A percentile compares a stretch with the other conserved stretches of the same genome.
Evolutionary conservation across 2,797 vertebrate genomes (phyloP).

Genomic region (Threskiornis aethiopicus): DNA sequence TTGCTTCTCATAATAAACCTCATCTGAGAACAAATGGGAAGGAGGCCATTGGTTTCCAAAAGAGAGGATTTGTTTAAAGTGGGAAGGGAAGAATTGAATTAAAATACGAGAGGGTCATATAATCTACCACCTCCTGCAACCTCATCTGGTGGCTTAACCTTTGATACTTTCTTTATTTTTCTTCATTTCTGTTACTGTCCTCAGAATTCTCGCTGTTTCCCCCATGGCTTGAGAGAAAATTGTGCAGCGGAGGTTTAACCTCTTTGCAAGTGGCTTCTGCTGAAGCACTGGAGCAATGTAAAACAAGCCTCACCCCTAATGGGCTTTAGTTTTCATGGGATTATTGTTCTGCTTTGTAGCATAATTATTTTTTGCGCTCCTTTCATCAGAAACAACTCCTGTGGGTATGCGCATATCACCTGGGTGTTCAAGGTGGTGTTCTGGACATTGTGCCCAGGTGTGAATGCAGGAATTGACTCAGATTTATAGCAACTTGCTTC

Average conservation of each 20-base stretch:
- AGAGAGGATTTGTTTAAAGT: neutral
- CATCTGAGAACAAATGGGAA: neutral
- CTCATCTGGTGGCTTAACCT: constrained; percentile 18
- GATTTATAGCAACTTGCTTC: neutral
- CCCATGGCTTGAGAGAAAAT: neutral
- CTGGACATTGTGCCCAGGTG: neutral
- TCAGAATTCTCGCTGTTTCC: neutral
- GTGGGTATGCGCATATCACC: neutral
- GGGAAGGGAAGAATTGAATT: neutral
- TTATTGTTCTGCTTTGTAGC: neutral
- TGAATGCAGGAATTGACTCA: neutral
- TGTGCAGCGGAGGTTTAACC: neutral
- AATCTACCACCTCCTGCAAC: neutral
- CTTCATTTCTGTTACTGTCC: neutral
- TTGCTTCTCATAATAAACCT: neutral
- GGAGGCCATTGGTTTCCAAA: neutral
- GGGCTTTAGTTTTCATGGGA: neutral
- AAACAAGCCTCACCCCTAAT: neutral
- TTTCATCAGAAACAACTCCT: neutral
- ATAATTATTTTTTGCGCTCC: neutral
- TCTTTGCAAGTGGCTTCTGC: neutral
- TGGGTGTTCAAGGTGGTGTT: neutral
- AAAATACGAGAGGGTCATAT: neutral
- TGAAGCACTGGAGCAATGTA: neutral
- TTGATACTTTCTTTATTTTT: constrained; percentile 11